These are phyloP conservation scores for Microcebus tavaratra DNA, from an alignment of 2,113 vertebrate genomes.

Conservation along the genomic window DNA sequence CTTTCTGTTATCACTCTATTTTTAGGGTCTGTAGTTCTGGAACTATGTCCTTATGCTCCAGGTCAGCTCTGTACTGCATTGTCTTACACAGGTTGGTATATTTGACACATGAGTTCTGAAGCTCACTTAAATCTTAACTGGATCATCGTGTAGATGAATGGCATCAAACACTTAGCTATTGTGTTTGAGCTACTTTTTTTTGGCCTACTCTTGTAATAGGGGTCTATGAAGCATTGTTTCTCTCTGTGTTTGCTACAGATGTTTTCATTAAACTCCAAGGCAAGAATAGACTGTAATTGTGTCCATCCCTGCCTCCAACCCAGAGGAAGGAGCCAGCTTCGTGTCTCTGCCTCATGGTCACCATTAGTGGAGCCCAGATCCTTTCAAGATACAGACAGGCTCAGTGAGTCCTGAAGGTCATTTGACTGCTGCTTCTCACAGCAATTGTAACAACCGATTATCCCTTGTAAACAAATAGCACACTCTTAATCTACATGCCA, in stretches of 20 bases:
- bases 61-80: background rate
- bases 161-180: background rate
- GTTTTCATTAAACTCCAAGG: conserved; percentile 4
- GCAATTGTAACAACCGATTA: background rate
- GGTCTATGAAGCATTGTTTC: background rate
- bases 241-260: background rate
- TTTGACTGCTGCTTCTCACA: background rate
- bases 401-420: background rate
- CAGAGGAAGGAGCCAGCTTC: background rate
- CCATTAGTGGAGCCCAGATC: background rate
- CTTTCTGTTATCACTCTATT: background rate
- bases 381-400: background rate
- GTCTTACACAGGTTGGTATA: background rate
- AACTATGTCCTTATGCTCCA: background rate
- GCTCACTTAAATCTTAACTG: background rate
- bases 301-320: background rate
- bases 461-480: background rate
- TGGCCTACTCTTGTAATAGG: background rate
- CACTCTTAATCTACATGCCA: background rate
- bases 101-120: background rate
- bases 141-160: background rate
- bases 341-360: background rate
- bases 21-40: background rate
- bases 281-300: background rate
- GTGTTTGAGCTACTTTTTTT: background rate